Base-by-base conservation (phyloP, 1,140 invertebrate species). In the Drosophila leontia region DNA sequence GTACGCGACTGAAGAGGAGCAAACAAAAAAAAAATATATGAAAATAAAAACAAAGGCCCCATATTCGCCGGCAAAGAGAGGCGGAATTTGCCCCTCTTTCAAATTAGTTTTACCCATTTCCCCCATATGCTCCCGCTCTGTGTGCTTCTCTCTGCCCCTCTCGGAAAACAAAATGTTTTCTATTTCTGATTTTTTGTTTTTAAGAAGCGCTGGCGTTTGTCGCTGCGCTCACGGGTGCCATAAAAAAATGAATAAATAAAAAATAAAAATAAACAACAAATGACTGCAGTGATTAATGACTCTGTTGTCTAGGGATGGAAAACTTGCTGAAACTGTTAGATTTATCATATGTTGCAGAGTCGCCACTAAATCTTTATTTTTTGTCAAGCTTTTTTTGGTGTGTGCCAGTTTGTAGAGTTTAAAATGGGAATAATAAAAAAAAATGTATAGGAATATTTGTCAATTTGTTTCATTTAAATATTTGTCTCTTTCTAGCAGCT, bases 201-300 rank as follows among this genome's bases (percentile, higher is more conserved):
- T 53, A 37, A 44, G 61, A 35, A 53, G 19, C 67, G 32, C n/a
- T 70, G 67, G 44, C 69, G 44, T 59, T 75, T 75, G 84, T 85
- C 80, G 79, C 85, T 71, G 65, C 65, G 77, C 58, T 58, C 60
- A 42, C 44, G 64, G 64, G 35, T 75, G 64, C 69, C 53, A 78
- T 75, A 90, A 85, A 72, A 69, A 68, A 59, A 64, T 42, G 70
- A 67, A 64, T 67, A 70, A 76, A 74, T 64, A 76, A 76, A 72
- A 80, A 74, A 74, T 64, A 76, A 80, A 80, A 84, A 84, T 80
- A 80, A 85, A 81, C 51, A 85, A 80, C 56, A 78, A 78, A 72
- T 64, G 70, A 45, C 51, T 57, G 60, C 62, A 75, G 61, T 88
- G 84, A 88, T 90, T 88, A 74, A 80, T 88, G 80, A 64, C 55